Base-by-base conservation (phyloP, 2,888 invertebrate genomes). In the Ochropacha duplaris region DNA sequence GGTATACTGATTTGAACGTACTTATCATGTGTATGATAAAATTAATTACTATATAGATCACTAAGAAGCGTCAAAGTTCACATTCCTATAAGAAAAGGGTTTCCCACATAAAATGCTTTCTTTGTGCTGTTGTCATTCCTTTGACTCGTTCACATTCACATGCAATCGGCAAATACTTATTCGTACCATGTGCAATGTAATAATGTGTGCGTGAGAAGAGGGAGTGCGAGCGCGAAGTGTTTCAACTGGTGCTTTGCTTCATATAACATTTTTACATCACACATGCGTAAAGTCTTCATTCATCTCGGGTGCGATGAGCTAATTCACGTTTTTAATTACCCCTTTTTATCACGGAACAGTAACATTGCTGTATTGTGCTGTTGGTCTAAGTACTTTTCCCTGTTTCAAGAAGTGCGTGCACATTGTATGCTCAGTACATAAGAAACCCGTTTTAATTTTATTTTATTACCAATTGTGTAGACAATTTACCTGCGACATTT, bases 141-240 rank as follows among this genome's bases (percentile, higher is more conserved):
- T 68, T 62, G 57, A 52, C 65, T 67, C 60, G 70, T 72, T 74
- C 76, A 71, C 76, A 76, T 72, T 74, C 76, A 71, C 76, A 76
- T 72, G 66, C 64, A 58, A 65, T 60, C 49, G 39, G 28, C 58
- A 55, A 52, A 58, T 59, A 52, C 58, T 61, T 62, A 62, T 63
- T 63, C 50, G 57, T 60, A 54, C 54, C 14, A 49, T 54, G 28
- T 52, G 31, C 31, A 31, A 52, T 31, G 22, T 31, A 31, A 52
- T 19, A 16, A n/a, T n/a, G 52, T 12, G 28, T 59, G 28, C 28
- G 22, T 31, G 36, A 57, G 60, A 56, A 34, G 49, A 58, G 60
- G 44, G 49, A 58, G 60, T 55, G 19, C 24, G 39, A 28, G 24
- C 11, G 51, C 16, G 36, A 51, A 19, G 34, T 52, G 52, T 52